phyloP scores from a whole-genome alignment of 2,888 invertebrate genomes.

The Chymomyza amoena region DNA sequence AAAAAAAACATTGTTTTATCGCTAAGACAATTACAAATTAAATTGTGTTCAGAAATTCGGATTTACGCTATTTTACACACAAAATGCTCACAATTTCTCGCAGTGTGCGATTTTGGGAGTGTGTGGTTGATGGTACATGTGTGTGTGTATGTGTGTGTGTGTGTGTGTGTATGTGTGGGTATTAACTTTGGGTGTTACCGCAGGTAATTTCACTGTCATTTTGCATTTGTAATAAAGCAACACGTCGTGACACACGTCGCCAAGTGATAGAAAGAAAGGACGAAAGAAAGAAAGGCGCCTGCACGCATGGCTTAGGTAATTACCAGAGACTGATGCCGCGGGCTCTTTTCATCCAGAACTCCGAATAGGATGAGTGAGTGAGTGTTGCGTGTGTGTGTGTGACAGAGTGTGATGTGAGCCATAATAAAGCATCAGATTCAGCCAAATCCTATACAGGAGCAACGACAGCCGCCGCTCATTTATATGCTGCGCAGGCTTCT shows the following conservation, averaged over 20 bases:
- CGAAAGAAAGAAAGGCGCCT: slow-evolving; percentile 6
- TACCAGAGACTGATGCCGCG: slow-evolving; percentile 41
- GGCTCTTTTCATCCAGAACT: slow-evolving; percentile 7
- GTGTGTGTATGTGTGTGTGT: slow-evolving; percentile 4
- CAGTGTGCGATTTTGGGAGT: too few species aligned
- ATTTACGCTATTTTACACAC: too few species aligned
- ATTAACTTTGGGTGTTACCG: slow-evolving; percentile 17
- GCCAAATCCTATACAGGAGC: background rate
- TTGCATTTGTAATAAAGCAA: slow-evolving; percentile 73
- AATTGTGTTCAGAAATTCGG: too few species aligned
- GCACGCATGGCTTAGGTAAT: slow-evolving; percentile 55
- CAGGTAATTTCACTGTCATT: slow-evolving; percentile 70
- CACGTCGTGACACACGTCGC: slow-evolving; percentile 57
- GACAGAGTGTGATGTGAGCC: background rate
- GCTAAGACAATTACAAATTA: too few species aligned
- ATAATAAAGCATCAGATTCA: background rate
- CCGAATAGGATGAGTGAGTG: slow-evolving; percentile 9
- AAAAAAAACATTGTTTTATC: too few species aligned
- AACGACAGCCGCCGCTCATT: slow-evolving; percentile 46
- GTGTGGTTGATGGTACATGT: too few species aligned
- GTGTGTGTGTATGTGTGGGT: slow-evolving; percentile 12
- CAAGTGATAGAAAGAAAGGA: background rate
- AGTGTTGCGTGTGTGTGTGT: background rate
- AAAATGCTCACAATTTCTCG: too few species aligned
- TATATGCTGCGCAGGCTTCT: slow-evolving; percentile 67